Evolutionary conservation across 2,113 vertebrate species (phyloP).

Genomic region (Erythrolamprus reginae): DNA sequence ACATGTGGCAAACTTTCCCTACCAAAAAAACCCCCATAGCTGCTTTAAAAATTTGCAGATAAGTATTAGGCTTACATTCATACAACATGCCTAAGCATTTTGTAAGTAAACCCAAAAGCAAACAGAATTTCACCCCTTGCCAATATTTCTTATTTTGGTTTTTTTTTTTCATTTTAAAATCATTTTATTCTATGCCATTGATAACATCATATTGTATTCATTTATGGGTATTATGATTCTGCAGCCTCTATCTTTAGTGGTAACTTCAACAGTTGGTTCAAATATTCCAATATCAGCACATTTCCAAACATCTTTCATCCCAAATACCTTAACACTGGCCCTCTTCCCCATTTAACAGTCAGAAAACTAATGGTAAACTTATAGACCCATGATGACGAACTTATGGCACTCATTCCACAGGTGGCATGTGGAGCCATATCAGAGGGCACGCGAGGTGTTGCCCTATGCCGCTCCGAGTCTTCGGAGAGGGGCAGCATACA

Average conservation of each 20-base stretch:
- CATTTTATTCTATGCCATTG: background rate
- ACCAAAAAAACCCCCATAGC: background rate
- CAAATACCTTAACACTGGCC: background rate
- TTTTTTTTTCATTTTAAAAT: background rate
- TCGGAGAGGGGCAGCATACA: too few relatives aligned
- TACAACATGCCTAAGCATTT: background rate
- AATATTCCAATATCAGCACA: background rate
- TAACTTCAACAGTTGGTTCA: background rate
- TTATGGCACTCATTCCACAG: too few relatives aligned
- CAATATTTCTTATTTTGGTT: background rate
- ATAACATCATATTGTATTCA: background rate
- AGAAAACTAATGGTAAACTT: background rate
- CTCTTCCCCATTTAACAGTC: background rate
- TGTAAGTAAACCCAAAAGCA: background rate
- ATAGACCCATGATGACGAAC: too few relatives aligned
- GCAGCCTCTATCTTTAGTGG: background rate
- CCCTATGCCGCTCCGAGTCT: too few relatives aligned
- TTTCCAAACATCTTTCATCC: background rate
- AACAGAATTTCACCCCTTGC: background rate
- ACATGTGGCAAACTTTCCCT: background rate
- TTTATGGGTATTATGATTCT: background rate
- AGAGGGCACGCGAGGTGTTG: too few relatives aligned
- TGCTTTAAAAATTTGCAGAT: background rate
- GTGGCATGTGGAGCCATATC: too few relatives aligned
- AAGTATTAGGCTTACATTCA: background rate